A percentile compares a stretch with the other conserved stretches of the same genome.
These are phyloP conservation scores for Entomyzon cyanotis DNA, from an alignment of 2,113 vertebrate genomes.

Conservation along the genomic window DNA sequence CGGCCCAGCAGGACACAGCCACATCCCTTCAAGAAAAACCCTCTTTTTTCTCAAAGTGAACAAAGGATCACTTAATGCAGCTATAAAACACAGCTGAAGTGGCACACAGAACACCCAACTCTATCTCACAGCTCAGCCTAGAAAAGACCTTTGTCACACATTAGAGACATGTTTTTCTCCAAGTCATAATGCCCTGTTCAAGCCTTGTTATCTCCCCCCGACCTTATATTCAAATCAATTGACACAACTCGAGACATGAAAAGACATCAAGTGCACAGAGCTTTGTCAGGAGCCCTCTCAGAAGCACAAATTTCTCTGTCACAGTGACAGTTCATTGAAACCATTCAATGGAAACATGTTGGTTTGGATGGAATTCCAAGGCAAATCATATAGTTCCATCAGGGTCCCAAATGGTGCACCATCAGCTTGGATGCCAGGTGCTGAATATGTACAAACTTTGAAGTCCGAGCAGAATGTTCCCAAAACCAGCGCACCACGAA, in stretches of 20 bases:
- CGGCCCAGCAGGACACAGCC: background rate
- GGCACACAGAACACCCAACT: background rate
- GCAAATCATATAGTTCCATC: background rate
- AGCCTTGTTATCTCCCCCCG: background rate
- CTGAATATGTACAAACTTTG: fast-evolving
- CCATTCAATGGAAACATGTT: background rate
- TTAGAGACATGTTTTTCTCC: background rate
- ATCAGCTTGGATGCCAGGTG: background rate
- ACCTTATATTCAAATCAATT: background rate
- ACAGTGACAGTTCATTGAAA: background rate
- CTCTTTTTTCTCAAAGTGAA: background rate
- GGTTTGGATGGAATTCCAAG: background rate
- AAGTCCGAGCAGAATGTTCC: background rate
- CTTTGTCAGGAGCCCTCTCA: background rate
- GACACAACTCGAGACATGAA: background rate
- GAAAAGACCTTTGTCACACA: background rate
- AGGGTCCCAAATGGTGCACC: background rate
- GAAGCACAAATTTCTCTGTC: background rate
- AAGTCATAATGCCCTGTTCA: background rate
- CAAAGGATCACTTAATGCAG: background rate
- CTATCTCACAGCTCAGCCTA: background rate
- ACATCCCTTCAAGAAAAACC: background rate
- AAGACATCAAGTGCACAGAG: fast-evolving
- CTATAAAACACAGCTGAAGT: fast-evolving
- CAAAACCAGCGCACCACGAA: fast-evolving